Evolutionary conservation across 2,797 vertebrate genomes (phyloP).

Genomic region (Kryptopterus vitreolus): DNA sequence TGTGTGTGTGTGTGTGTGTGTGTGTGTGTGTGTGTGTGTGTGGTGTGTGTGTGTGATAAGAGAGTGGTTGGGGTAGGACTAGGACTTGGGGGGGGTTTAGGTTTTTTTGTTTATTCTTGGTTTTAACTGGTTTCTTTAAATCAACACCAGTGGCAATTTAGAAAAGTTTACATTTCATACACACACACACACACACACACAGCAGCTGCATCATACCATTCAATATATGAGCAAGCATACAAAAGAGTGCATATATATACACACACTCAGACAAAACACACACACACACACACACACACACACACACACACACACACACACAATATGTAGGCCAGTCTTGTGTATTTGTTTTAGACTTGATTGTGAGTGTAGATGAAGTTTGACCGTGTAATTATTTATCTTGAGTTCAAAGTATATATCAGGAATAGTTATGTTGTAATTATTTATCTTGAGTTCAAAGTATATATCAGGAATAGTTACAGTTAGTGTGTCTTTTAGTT

Average conservation of each 20-base stretch:
- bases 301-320: background rate
- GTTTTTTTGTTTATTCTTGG: no score
- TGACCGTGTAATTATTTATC: no score
- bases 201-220: conserved; percentile 6
- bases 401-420: no score
- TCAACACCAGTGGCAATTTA: conserved; percentile 21
- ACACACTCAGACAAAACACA: background rate
- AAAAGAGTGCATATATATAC: background rate
- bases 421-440: no score
- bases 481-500: no score
- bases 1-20: background rate
- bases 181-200: conserved; percentile 22
- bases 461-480: no score
- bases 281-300: background rate
- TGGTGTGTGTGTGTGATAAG: conserved; percentile 6
- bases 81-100: no score
- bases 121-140: conserved; percentile 22
- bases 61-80: background rate
- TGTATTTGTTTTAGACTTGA: background rate
- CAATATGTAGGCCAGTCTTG: background rate
- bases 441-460: no score
- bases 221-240: background rate
- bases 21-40: background rate
- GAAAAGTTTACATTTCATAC: conserved; percentile 13
- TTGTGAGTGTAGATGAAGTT: background rate